These are phyloP conservation scores for Drosophila guanche DNA, from an alignment of 1,140 invertebrate species.

Conservation along the genomic window DNA sequence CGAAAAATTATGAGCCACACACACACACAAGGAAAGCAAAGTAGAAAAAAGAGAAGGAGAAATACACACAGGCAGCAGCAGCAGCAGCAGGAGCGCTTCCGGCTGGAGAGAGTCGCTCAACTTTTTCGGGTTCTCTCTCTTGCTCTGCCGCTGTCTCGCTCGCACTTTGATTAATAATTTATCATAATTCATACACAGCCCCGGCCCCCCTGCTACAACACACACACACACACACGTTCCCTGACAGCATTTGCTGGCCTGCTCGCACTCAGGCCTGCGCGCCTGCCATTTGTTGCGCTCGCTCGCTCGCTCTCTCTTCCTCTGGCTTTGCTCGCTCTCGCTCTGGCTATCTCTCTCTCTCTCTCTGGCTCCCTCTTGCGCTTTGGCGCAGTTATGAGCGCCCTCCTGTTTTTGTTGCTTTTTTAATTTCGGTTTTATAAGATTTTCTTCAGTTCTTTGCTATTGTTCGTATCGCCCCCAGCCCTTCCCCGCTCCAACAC, in stretches of 20 bases:
- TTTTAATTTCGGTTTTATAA: conserved; percentile 81
- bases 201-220: conserved; percentile 38
- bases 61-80: conserved; percentile 8
- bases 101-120: conserved; percentile 40
- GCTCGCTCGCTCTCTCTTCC: conserved; percentile 23
- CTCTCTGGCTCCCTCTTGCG: conserved; percentile 19
- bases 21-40: conserved; percentile 8
- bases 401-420: conserved; percentile 57
- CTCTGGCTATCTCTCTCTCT: conserved; percentile 7
- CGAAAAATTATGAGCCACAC: conserved; percentile 76
- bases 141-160: conserved; percentile 40
- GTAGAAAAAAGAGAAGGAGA: conserved; percentile 2
- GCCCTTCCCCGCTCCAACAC: conserved; percentile 2
- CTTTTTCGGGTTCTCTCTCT: conserved; percentile 18
- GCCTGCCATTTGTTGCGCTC: conserved; percentile 48
- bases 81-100: conserved; percentile 14
- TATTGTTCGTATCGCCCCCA: conserved; percentile 50
- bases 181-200: conserved; percentile 83
- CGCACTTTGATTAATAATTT: conserved; percentile 77
- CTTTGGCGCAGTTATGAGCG: conserved; percentile 69
- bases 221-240: conserved; percentile 16
- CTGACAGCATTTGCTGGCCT: conserved; percentile 51
- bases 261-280: conserved; percentile 44
- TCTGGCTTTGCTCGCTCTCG: conserved; percentile 12
- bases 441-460: conserved; percentile 73